Evolutionary conservation across 2,888 invertebrate species (phyloP), one percentile per base, ranked within the genome.

Genomic region (Nipponacmea schrenckii): DNA sequence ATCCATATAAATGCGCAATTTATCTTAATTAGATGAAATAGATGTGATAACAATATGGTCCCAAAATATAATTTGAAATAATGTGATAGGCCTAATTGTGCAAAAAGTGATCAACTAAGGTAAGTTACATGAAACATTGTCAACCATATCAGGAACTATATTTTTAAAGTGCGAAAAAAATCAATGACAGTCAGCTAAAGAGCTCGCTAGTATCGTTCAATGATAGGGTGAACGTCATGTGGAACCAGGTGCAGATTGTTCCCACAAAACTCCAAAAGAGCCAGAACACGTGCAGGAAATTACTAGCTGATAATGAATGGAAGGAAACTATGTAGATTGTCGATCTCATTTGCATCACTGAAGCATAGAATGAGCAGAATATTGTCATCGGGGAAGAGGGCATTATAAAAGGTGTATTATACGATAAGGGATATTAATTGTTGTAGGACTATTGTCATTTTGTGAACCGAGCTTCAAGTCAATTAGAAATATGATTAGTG

Each of bases 291-390:
- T 56, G 56, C 56, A 56, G 24, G 56, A 24, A 24, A 56, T 56
- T 56, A 56, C 39, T 56, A 24, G 15, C 56, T 24, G 56, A 56
- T 56, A 56, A 10, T 56, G 56, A 39, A 39, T 56, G 20, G 56
- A 10, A 24, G 56, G 56, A 56, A 56, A 56, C 24, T 20, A 56
- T 24, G 56, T 56, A 56, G 56, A 56, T 56, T 56, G 20, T 20
- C 10, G 56, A 56, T 56, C 56, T 56, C 56, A 56, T 56, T 56
- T 56, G 56, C 56, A 56, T 56, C 56, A 56, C 56, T 56, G 56
- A 56, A 56, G 56, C 56, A 24, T 56, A 14, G 12, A 20, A 56
- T 56, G 20, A 24, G 56, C 56, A 24, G 56, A 56, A 56, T 56
- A 56, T 56, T 56, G 56, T 56, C 20, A 56, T 56, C 20, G 20